Evolutionary conservation across 2,113 vertebrate genomes (phyloP).

Genomic region (Myotis yumanensis): DNA sequence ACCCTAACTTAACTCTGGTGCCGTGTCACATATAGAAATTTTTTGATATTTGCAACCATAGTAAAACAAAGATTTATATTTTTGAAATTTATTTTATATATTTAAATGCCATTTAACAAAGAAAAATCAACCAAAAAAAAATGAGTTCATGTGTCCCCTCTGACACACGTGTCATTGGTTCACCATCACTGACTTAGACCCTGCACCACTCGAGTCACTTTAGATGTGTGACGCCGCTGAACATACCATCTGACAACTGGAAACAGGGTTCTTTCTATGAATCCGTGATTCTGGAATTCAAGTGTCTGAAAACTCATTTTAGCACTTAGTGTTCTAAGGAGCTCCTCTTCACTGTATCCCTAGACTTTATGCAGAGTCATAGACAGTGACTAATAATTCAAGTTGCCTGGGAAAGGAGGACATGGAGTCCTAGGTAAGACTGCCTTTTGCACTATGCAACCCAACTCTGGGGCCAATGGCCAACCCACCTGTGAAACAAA

Average conservation of each 20-base stretch:
- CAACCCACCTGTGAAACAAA: not conserved
- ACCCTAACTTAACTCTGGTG: too few relatives aligned
- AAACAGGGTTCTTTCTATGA: not conserved
- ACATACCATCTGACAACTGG: not conserved
- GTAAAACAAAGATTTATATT: too few relatives aligned
- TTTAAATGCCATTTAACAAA: too few relatives aligned
- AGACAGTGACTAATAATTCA: conserved; percentile 13
- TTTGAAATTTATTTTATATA: too few relatives aligned
- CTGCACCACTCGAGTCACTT: not conserved
- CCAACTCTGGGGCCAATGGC: not conserved
- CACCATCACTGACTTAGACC: not conserved
- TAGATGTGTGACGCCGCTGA: not conserved
- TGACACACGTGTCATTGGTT: too few relatives aligned
- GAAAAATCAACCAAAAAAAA: too few relatives aligned
- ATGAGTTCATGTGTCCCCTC: too few relatives aligned
- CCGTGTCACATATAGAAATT: too few relatives aligned
- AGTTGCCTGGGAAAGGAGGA: conserved; percentile 1
- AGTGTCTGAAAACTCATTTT: not conserved
- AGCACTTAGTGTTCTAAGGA: not conserved
- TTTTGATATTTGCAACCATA: too few relatives aligned
- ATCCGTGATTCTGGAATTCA: not conserved
- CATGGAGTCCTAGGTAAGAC: not conserved
- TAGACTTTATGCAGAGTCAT: not conserved
- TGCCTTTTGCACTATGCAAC: not conserved
- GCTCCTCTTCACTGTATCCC: not conserved